These are phyloP conservation scores for Anoplophora glabripennis DNA, from an alignment of 1,140 invertebrate species.

Conservation along the genomic window DNA sequence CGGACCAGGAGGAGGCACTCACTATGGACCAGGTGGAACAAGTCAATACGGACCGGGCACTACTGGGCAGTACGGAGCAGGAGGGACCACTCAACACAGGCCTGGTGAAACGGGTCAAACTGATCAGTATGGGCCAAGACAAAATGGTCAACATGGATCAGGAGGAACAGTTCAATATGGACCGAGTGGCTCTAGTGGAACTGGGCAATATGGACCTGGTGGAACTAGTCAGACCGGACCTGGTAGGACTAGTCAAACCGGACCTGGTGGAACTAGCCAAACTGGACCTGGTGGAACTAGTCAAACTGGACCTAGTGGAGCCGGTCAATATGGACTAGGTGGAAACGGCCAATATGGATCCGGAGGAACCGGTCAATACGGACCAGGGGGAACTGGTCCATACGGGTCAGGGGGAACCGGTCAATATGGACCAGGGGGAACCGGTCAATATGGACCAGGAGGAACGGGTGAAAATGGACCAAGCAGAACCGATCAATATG, in stretches of 20 bases:
- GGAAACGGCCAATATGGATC: background rate
- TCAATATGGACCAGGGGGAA: background rate
- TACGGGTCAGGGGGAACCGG: background rate
- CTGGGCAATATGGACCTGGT: background rate
- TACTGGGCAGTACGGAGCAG: background rate
- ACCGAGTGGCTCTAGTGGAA: background rate
- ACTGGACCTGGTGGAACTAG: background rate
- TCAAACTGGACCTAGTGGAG: background rate
- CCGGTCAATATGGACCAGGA: background rate
- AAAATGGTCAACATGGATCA: background rate
- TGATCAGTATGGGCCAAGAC: slow-evolving; percentile 3
- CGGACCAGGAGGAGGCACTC: background rate
- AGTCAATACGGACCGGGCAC: background rate
- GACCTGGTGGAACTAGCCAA: background rate
- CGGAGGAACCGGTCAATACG: background rate
- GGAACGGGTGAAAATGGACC: background rate
- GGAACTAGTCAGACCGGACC: background rate
- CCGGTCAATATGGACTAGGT: background rate
- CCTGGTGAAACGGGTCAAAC: background rate
- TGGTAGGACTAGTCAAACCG: background rate
- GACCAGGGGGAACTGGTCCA: background rate
- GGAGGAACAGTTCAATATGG: too few species aligned
- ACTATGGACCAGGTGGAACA: slow-evolving; percentile 1
- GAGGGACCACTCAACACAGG: background rate
- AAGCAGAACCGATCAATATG: slow-evolving; percentile 1